Base-by-base conservation (phyloP, 2,888 invertebrate genomes). In the Podabrus alpinus region DNA sequence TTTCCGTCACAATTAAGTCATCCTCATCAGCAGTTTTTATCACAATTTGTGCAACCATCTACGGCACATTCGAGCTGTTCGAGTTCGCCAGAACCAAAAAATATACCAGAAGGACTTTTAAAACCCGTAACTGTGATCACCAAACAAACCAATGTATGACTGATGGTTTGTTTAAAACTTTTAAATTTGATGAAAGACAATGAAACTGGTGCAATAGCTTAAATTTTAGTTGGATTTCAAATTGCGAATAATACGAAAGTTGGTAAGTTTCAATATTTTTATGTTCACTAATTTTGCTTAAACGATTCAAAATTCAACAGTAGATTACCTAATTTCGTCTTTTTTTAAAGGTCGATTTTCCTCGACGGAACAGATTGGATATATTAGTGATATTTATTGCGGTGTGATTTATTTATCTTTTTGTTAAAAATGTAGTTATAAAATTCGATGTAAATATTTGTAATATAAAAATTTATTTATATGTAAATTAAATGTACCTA, bases 91-190 rank as follows among this genome's bases (percentile, higher is more conserved):
- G 85, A 84, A 75, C 83, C 80, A 25, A 76, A 77, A 68, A 70
- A 72, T 70, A 77, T 73, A 1, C 74, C 79, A 13, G 83, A 85
- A 74, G 84, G 85, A 62, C 81, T 87, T n/a, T 82, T 86, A 74
- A 87, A 88, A 79, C 88, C 88, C 13, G 87, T 88, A 69, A 87
- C 88, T 78, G 85, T 87, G 78, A 85, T 86, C 78, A 82, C 84
- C 71, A 84, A 85, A 79, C 82, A 80, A 72, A 80, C 77, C 77
- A 80, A 78, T 75, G 75, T 71, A 73, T 76, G 69, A 74, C 59
- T 21, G 11, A 66, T 59, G 24, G 61, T 61, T 64, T 64, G 62
- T 15, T 64, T 64, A 19, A 64, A 64, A 64, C 21, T 64, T n/a
- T n/a, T 19, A 13, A 17, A 15, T 64, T 64, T 15, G 17, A 19